These are phyloP conservation scores for Villa cingulata DNA, from an alignment of 2,888 invertebrate species.

Conservation along the genomic window DNA sequence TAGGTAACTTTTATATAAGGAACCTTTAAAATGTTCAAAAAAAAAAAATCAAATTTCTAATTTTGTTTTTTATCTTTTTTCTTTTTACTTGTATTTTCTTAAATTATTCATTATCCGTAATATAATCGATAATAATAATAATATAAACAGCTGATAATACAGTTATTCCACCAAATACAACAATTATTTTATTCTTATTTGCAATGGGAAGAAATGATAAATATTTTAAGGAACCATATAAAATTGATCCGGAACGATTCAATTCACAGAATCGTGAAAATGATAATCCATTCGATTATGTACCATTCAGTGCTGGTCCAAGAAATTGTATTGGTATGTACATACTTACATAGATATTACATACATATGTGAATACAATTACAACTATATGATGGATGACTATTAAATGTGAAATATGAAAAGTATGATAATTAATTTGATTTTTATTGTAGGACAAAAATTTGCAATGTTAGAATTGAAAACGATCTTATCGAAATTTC, in stretches of 20 bases:
- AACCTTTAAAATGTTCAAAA: not conserved
- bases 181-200: conserved; percentile 22
- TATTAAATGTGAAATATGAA: too few relatives aligned
- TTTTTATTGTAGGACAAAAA: conserved; percentile 31
- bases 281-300: conserved; percentile 40
- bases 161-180: conserved; percentile 23
- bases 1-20: conserved; percentile 16
- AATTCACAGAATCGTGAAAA: conserved; percentile 26
- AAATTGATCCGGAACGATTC: conserved; percentile 41
- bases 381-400: not conserved
- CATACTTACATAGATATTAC: not conserved
- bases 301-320: conserved; percentile 51
- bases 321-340: conserved; percentile 42
- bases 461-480: conserved; percentile 43
- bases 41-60: not conserved
- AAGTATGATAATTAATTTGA: too few relatives aligned
- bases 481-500: conserved; percentile 38
- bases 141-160: conserved; percentile 23
- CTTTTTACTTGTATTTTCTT: not conserved
- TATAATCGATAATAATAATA: too few relatives aligned
- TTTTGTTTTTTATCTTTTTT: not conserved
- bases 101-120: too few relatives aligned
- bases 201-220: conserved; percentile 26
- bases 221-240: conserved; percentile 26
- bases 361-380: too few relatives aligned